Conservation (phyloP, 2,797 vertebrate genomes). For the Acanthurus lineatus region DNA sequence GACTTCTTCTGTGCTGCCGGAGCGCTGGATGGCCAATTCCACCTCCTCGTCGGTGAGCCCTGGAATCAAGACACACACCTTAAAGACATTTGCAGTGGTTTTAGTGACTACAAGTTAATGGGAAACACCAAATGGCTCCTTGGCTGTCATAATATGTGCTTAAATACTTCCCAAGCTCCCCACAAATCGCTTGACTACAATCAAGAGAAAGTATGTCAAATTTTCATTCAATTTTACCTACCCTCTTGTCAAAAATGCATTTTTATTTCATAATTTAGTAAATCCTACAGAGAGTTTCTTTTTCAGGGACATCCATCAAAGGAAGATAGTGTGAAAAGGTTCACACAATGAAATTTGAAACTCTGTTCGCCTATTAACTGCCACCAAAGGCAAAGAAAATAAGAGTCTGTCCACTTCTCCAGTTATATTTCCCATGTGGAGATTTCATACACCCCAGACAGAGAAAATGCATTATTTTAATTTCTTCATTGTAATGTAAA, state of each 20-base stretch:
- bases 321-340: conserved; percentile 68
- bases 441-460: conserved; percentile 87
- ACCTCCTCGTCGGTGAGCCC: conserved; percentile 97
- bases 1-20: conserved; percentile 89
- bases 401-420: conserved; percentile 87
- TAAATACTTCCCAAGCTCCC: conserved; percentile 73
- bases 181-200: conserved; percentile 77
- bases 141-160: conserved; percentile 59
- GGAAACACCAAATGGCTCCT: conserved; percentile 66
- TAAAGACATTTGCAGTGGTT: conserved; percentile 25
- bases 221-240: conserved; percentile 71
- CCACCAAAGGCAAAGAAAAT: conserved; percentile 87
- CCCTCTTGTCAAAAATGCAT: conserved; percentile 70
- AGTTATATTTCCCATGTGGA: conserved; percentile 90
- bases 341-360: conserved; percentile 82
- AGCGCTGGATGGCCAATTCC: conserved; percentile 95
- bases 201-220: conserved; percentile 71
- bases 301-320: conserved; percentile 77
- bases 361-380: conserved; percentile 83
- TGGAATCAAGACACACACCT: conserved; percentile 76
- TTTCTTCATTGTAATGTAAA: conserved; percentile 93
- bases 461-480: conserved; percentile 91
- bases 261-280: conserved; percentile 78
- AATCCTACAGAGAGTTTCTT: conserved; percentile 69
- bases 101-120: conserved; percentile 46